These are phyloP conservation scores for Hiodon tergisus DNA, from an alignment of 2,113 vertebrate genomes.

Conservation along the genomic window DNA sequence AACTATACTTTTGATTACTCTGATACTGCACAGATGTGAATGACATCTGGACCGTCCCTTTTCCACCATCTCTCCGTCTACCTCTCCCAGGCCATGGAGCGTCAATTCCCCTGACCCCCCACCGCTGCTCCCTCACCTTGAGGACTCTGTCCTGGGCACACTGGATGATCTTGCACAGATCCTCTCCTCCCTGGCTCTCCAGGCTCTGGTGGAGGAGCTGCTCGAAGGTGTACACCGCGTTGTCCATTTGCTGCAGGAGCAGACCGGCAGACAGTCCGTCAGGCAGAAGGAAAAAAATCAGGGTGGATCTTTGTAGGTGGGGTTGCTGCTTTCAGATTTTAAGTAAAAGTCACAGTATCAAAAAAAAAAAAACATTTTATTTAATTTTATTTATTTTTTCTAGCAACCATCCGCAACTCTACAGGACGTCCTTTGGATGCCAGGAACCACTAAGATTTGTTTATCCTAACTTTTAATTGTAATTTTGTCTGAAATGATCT, in stretches of 20 bases:
- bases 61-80: background rate
- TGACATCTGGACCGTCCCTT: background rate
- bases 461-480: too few species aligned
- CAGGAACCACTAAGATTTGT: too few species aligned
- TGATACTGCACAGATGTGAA: too few species aligned
- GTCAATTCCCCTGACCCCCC: too few species aligned
- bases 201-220: conserved; percentile 88
- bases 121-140: conserved; percentile 70
- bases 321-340: too few species aligned
- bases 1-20: background rate
- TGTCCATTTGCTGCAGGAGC: conserved; percentile 85
- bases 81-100: background rate
- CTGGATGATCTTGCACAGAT: conserved; percentile 84
- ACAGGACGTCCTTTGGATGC: too few species aligned
- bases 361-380: too few species aligned
- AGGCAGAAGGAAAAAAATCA: background rate
- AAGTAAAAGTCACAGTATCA: too few species aligned
- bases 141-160: conserved; percentile 88
- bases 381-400: too few species aligned
- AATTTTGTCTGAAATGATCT: too few species aligned
- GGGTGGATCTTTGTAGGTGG: background rate
- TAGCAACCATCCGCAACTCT: too few species aligned
- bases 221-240: conserved; percentile 87
- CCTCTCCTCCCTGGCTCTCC: conserved; percentile 65
- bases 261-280: background rate